phyloP scores from a whole-genome alignment of 2,797 vertebrate genomes.

The Chloroceryle amazona region DNA sequence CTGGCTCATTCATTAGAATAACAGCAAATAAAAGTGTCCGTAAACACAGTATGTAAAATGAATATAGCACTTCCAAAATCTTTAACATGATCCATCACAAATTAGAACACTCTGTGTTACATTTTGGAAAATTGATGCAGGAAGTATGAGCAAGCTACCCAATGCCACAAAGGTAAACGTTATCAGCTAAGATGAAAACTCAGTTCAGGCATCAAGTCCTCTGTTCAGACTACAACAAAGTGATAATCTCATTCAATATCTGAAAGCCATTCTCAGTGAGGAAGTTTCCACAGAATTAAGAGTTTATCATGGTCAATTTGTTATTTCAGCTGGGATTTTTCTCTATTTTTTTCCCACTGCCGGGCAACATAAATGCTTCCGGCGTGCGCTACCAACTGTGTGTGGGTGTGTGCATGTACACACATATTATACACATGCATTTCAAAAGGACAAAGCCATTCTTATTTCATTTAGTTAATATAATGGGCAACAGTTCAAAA shows the following conservation, averaged over 20 bases:
- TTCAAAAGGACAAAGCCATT: not conserved
- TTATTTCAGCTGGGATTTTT: not conserved
- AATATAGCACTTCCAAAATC: not conserved
- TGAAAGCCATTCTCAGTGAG: not conserved
- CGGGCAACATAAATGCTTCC: not conserved
- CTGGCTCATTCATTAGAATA: not conserved
- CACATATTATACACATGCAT: not conserved
- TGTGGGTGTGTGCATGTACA: rapidly evolving
- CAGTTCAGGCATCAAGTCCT: not conserved
- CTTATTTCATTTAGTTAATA: not conserved
- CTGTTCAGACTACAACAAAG: not conserved
- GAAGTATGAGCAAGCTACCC: not conserved
- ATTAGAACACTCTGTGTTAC: not conserved
- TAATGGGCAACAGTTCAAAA: not conserved
- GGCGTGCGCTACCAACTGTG: rapidly evolving
- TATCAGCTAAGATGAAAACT: not conserved
- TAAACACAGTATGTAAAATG: not conserved
- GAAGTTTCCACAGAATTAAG: not conserved
- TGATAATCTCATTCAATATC: not conserved
- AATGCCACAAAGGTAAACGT: not conserved
- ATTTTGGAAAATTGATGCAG: not conserved
- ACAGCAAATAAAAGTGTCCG: not conserved
- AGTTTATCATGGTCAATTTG: not conserved
- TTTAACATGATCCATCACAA: not conserved
- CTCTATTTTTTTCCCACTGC: not conserved